Conservation (phyloP, 2,797 vertebrate species). For the Sternotherus odoratus region DNA sequence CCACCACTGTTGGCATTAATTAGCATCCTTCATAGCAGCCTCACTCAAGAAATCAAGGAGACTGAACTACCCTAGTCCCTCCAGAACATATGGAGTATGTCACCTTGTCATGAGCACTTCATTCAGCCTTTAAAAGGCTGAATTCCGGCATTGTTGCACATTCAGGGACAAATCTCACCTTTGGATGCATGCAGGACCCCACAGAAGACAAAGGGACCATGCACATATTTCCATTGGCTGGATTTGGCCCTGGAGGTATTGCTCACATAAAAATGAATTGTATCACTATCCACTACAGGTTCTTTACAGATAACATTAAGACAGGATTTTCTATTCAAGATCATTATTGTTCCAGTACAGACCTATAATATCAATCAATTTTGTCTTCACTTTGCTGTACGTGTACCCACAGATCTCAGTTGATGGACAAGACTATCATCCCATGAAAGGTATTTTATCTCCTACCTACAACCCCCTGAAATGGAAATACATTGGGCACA, state of each 20-base stretch:
- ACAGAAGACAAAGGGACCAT: not conserved
- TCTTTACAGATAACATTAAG: fast-evolving
- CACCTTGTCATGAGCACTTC: too few species aligned
- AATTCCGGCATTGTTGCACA: fast-evolving
- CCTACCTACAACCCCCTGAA: fast-evolving
- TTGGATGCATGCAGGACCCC: not conserved
- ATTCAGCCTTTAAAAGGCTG: not conserved
- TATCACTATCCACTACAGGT: not conserved
- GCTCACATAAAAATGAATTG: not conserved
- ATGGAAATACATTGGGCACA: not conserved
- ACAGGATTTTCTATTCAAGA: not conserved
- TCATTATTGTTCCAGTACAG: not conserved
- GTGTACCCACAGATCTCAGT: not conserved
- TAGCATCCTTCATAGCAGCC: fast-evolving
- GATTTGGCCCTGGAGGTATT: not conserved
- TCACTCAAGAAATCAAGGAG: not conserved
- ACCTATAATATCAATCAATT: not conserved
- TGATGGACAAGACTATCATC: not conserved
- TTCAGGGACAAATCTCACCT: not conserved
- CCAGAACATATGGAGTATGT: not conserved
- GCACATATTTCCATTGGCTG: fast-evolving
- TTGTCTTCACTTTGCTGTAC: not conserved
- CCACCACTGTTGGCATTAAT: not conserved
- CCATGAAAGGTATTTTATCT: not conserved
- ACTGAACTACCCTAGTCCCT: fast-evolving